phyloP scores from a whole-genome alignment of 2,888 invertebrate genomes.

The Nomada flava region DNA sequence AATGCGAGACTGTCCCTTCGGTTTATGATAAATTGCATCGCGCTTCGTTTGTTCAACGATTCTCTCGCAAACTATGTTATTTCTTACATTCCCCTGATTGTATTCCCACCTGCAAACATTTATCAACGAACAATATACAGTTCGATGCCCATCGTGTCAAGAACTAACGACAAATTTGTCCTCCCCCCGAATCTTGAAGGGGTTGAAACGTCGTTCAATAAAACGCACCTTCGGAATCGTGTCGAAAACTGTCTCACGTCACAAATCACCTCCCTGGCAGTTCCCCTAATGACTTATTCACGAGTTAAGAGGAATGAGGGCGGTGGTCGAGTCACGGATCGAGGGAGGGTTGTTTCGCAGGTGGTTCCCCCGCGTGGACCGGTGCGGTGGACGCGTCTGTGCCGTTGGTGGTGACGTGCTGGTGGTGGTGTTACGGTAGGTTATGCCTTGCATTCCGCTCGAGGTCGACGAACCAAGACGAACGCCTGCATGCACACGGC shows the following conservation, averaged over 20 bases:
- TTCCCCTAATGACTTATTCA: slow-evolving; percentile 50
- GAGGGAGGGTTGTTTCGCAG: slow-evolving; percentile 66
- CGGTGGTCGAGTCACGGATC: slow-evolving; percentile 28
- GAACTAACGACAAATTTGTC: no score
- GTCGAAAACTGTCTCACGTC: not conserved
- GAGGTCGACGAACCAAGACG: slow-evolving; percentile 83
- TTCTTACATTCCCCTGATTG: no score
- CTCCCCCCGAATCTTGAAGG: no score
- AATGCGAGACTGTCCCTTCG: no score
- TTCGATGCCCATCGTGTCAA: no score
- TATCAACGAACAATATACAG: no score
- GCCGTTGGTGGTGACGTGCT: slow-evolving; percentile 60
- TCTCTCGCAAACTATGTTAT: no score
- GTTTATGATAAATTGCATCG: not conserved
- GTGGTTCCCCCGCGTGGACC: slow-evolving; percentile 67
- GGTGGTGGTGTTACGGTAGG: slow-evolving; percentile 82
- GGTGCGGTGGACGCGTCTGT: slow-evolving; percentile 45
- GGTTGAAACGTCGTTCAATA: no score
- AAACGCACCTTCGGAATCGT: no score
- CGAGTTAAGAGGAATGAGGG: slow-evolving; percentile 40
- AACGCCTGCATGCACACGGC: slow-evolving; percentile 70
- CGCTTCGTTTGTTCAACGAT: no score
- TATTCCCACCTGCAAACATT: no score
- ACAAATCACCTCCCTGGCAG: not conserved
- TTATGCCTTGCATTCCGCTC: slow-evolving; percentile 82